A percentile compares a stretch with the other conserved stretches of the same genome.
phyloP scores from a whole-genome alignment of 2,888 invertebrate species.

The Apotomis turbidana region DNA sequence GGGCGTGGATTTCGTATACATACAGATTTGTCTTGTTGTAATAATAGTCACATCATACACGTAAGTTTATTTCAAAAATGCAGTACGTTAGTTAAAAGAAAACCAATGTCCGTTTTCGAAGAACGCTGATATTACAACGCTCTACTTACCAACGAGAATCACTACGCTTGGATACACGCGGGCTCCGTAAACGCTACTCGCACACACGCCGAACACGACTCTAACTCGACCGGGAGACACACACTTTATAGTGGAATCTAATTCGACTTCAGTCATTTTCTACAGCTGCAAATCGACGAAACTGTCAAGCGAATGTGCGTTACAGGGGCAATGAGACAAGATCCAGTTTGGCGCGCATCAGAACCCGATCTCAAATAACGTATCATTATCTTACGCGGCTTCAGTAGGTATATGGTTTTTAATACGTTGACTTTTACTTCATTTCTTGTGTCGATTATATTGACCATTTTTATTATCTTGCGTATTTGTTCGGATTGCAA shows the following conservation, averaged over 20 bases:
- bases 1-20: too few species aligned
- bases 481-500: conserved; percentile 1
- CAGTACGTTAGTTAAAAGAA: conserved; percentile 31
- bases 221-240: background rate
- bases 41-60: too few species aligned
- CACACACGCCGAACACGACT: background rate
- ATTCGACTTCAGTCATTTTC: conserved; percentile 3
- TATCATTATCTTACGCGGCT: conserved; percentile 13
- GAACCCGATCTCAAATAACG: conserved; percentile 9
- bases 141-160: conserved; percentile 55
- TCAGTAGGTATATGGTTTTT: conserved; percentile 19
- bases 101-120: conserved; percentile 38
- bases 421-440: conserved; percentile 29
- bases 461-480: conserved; percentile 1
- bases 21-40: too few species aligned
- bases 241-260: background rate
- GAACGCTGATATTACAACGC: conserved; percentile 47
- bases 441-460: background rate
- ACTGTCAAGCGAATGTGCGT: conserved; percentile 19
- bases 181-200: conserved; percentile 27
- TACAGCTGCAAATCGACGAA: conserved; percentile 1
- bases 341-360: conserved; percentile 1
- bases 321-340: background rate
- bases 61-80: background rate
- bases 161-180: conserved; percentile 50